These are phyloP conservation scores for Akabosia matsudoensis DNA, from an alignment of 1,140 invertebrate genomes.

Conservation along the genomic window DNA sequence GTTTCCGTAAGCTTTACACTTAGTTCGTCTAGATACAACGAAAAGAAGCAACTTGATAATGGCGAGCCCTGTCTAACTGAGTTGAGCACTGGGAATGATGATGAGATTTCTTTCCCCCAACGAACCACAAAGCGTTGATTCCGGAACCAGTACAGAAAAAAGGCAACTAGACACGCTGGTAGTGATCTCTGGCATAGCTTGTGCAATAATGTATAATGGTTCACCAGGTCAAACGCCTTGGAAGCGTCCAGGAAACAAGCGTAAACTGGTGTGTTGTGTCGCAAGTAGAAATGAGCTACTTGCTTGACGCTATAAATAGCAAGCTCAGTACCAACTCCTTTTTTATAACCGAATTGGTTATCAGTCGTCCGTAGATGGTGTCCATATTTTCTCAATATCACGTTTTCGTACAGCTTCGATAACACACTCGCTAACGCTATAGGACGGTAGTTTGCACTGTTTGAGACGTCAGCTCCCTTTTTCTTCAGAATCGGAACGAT, in stretches of 20 bases:
- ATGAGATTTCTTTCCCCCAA: neutral
- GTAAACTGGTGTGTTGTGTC: neutral
- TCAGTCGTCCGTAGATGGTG: neutral
- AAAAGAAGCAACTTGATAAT: neutral
- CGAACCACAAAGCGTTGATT: neutral
- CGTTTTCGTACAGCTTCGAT: neutral
- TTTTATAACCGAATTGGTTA: slow-evolving; percentile 2
- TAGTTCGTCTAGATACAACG: neutral
- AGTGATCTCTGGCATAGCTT: neutral
- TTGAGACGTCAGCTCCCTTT: neutral
- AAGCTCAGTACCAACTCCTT: neutral
- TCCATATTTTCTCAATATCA: too few species aligned
- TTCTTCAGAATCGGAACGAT: neutral
- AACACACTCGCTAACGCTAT: neutral
- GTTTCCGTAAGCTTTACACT: neutral
- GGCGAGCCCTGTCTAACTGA: neutral
- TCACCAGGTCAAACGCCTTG: slow-evolving; percentile 2
- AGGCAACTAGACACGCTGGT: neutral
- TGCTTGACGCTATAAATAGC: neutral
- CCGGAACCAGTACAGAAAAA: neutral
- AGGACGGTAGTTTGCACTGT: neutral
- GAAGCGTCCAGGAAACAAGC: neutral
- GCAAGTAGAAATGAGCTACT: neutral
- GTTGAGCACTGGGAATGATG: neutral
- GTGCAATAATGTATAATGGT: neutral